Evolutionary conservation across 2,113 vertebrate genomes (phyloP), one percentile per base, ranked within the genome.

Genomic region (Apodemus sylvaticus): DNA sequence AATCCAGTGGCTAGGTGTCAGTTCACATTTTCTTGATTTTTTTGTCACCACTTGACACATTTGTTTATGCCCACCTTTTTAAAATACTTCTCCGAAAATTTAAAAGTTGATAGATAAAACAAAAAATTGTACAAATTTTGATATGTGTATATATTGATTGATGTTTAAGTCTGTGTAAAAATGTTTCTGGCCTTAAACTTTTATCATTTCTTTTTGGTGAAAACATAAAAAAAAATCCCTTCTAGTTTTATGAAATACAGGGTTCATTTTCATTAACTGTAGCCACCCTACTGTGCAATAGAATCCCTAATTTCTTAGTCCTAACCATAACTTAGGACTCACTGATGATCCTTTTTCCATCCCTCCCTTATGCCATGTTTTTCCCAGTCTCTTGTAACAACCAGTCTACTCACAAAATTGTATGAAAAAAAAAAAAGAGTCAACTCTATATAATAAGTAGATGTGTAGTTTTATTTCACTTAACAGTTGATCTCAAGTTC

Each of bases 11-110:
- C 62, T 20, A 71, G 1, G 71, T 93, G 36, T 93, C 36, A 64
- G 51, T 92, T 86, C 26, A 76, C 45, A 81, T 42, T 29, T 29
- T 79, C 79, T 89, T 94, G 16, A 58, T 55, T 92, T 94, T 93
- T 58, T 58, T n/a, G 68, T 94, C 29, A 66, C 87, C 36, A 81
- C 70, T 94, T 95, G 29, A 55, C 66, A 55, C 0, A 73, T 29
- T 60, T 89, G 87, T 17, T 91, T 42, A 55, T 42, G 48, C 45
- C 34, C 29, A 55, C 29, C 58, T 55, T 78, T 22, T 58, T 31
- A 71, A 71, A 16, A 71, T 39, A 42, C 60, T 88, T 81, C 31
- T 81, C 73, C 82, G 9, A 86, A 86, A 48, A 36, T 68, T 77
- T 64, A 26, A 39, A 58, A 83, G 58, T 90, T 70, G 26, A 82